Evolutionary conservation across 1,140 invertebrate genomes (phyloP).

Genomic region (Drosophila mojavensis): DNA sequence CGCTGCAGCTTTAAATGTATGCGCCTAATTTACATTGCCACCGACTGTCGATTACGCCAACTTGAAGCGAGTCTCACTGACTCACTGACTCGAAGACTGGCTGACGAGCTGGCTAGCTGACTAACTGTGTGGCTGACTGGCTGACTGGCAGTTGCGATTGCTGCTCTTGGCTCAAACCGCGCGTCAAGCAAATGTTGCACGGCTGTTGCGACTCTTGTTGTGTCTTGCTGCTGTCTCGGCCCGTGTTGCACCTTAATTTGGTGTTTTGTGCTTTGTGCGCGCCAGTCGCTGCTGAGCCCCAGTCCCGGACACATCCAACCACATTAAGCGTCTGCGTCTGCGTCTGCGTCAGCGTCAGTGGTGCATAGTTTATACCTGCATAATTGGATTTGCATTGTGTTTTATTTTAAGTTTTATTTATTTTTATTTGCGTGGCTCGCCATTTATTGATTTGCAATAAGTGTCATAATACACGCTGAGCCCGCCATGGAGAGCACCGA

Average conservation of each 20-base stretch:
- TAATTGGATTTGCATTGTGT: constrained; percentile 76
- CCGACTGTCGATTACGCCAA: constrained; percentile 63
- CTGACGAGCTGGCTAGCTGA: constrained; percentile 32
- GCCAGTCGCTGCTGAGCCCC: constrained; percentile 66
- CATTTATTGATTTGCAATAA: constrained; percentile 37
- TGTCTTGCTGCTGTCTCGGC: constrained; percentile 30
- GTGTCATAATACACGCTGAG: constrained; percentile 22
- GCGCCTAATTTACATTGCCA: constrained; percentile 78
- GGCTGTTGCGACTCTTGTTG: constrained; percentile 47
- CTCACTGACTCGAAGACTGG: constrained; percentile 34
- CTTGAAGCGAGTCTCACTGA: constrained; percentile 52
- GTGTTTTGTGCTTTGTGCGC: constrained; percentile 56
- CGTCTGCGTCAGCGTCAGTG: constrained; percentile 7
- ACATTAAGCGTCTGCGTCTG: constrained; percentile 11
- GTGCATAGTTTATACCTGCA: constrained; percentile 41
- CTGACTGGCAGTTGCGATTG: constrained; percentile 60
- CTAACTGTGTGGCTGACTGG: constrained; percentile 18
- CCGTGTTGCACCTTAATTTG: constrained; percentile 57
- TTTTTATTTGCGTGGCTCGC: constrained; percentile 21
- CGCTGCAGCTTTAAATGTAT: constrained; percentile 47
- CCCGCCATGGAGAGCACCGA: constrained; percentile 58
- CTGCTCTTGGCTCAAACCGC: constrained; percentile 53
- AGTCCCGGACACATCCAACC: constrained; percentile 57
- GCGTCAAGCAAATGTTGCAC: constrained; percentile 70
- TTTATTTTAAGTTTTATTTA: constrained; percentile 52